A percentile compares a stretch with the other conserved stretches of the same genome.
Conservation (phyloP, 2,113 vertebrate genomes). For the Lutjanus erythropterus region DNA sequence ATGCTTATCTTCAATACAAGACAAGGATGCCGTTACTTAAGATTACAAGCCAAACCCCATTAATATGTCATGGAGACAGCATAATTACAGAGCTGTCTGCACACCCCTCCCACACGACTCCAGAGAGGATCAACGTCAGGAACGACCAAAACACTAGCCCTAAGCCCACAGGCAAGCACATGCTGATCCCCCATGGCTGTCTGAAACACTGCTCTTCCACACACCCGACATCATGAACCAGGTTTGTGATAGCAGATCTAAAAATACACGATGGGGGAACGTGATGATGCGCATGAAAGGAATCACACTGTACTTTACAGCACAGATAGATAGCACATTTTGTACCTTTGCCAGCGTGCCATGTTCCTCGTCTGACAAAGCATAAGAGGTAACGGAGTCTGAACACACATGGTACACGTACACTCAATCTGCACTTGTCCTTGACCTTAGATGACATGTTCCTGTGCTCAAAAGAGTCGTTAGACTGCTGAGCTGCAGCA, state of each 20-base stretch:
- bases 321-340: constrained; percentile 19
- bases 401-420: constrained; percentile 5
- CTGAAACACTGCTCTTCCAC: constrained; percentile 26
- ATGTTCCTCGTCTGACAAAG: background rate
- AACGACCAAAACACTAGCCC: constrained; percentile 56
- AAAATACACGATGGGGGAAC: constrained; percentile 23
- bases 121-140: constrained; percentile 67
- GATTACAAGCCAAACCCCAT: constrained; percentile 57
- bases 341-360: constrained; percentile 14
- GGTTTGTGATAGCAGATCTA: constrained; percentile 35
- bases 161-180: constrained; percentile 36
- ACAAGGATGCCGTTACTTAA: constrained; percentile 19
- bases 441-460: constrained; percentile 18
- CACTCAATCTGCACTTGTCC: constrained; percentile 5
- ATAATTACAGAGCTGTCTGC: constrained; percentile 73
- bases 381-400: constrained; percentile 7
- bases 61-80: constrained; percentile 71
- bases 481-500: background rate
- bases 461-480: background rate
- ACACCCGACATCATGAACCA: background rate
- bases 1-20: constrained; percentile 24
- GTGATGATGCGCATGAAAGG: constrained; percentile 7
- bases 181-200: constrained; percentile 31
- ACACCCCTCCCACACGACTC: constrained; percentile 65
- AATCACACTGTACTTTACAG: background rate